Base-by-base conservation (phyloP, 1,140 invertebrate species). In the Aphaenogaster floridana region DNA sequence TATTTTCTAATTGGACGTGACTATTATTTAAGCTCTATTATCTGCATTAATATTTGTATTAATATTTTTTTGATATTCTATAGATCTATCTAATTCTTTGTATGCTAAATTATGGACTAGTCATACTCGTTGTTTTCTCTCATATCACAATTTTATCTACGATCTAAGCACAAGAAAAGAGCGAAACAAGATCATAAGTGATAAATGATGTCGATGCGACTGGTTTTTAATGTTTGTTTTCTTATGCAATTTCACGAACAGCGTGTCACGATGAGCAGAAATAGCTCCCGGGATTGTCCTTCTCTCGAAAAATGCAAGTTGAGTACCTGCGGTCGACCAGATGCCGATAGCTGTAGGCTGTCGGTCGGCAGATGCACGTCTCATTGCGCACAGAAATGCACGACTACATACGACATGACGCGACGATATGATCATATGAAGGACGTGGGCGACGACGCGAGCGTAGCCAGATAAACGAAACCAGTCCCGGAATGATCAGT, bases 341-440 rank as follows among this genome's bases (percentile, higher is more conserved):
- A 86, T 86, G 74, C 84, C 48, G 64, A 80, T 79, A 80, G 74
- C 85, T 86, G 45, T 79, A 71, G 54, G 61, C 52, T 39, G 50
- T 48, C n/a, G 15, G 45, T 63, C 81, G 77, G 64, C 77, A 86
- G 77, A 86, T 86, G 85, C 52, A 80, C 28, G 61, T 86, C 42
- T 86, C 85, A 59, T 80, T 68, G 76, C 76, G 42, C 15, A 59
- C 85, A 59, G 45, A 80, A 39, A 48, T 59, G 64, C 76, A 54
- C 74, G 36, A 50, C 50, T 57, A 79, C 50, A n/a, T 34, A 34
- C 45, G 34, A 61, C 42, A 48, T 74, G 64, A 68, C 68, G 42
- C 21, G 34, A 72, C 69, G 54, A 42, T 45, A 54, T 52, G 45
- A 39, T 64, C 69, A 28, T 36, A 36, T 36, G 42, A 61, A 54